Evolutionary conservation across 2,113 vertebrate species (phyloP), one percentile per base, ranked within the genome.

Genomic region (Castor canadensis): DNA sequence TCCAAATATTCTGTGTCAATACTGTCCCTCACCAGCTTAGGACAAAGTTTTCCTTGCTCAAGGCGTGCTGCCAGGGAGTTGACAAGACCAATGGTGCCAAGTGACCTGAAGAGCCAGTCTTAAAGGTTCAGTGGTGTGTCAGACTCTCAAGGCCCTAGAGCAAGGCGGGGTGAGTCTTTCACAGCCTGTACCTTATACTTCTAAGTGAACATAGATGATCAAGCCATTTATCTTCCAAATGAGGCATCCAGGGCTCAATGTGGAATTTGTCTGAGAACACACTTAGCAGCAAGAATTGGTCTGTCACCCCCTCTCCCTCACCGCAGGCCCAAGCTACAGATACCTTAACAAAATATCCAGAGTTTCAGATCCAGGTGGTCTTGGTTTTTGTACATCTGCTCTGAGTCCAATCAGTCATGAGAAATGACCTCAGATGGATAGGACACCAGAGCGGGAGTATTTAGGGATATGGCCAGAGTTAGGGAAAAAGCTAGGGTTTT

Each of bases 1-100:
- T 49, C 93, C 96, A 98, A 97, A 97, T 91, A 94, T 24, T 72
- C 49, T 77, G 3, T 73, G 87, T 82, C 35, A 0, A 6, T 40
- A 69, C 30, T n/a, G 56, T 15, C 40, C 26, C 47, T n/a, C 16
- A 4, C 20, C 71, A 20, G 43, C 91, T 94, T 52, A 93, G 85
- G 66, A 90, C 43, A n/a, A 86, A 22, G 5, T n/a, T 82, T 47
- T 96, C 52, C 73, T 80, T 75, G 52, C 60, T 76, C 60, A 13
- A 91, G 24, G 30, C 45, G 30, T 86, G 9, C 30, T 10, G 13
- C 24, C n/a, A 54, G 45, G 47, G 6, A 93, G 79, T n/a, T 60
- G 13, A n/a, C 54, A 54, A 80, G 49, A 64, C 19, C 54, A 2
- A 0, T 38, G 56, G 8, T 49, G 24, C 77, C 64, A 38, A n/a